Base-by-base conservation (phyloP, 2,113 vertebrate species). In the Rhinichthys klamathensis region DNA sequence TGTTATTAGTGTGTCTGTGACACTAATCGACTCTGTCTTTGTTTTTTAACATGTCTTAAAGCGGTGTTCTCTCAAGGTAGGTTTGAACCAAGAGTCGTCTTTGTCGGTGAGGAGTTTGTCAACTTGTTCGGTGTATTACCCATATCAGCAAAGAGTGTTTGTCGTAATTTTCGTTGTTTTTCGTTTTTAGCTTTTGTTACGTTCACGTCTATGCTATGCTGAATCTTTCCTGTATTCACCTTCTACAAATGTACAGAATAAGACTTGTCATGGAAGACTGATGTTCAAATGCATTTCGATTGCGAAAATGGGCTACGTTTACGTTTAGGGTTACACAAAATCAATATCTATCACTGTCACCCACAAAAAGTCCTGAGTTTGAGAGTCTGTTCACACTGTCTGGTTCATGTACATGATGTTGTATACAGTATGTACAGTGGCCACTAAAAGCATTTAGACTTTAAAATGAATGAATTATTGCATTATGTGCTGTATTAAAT, bases 1-100 rank as follows among this genome's bases (percentile, higher is more conserved):
- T 65, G 79, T 69, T 81, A 49, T 51, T 32, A 84, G 86, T 84
- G 63, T 49, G 44, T 54, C 70, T 88, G 25, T 89, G 86, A 84
- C 78, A 89, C 85, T 91, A 91, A 91, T 85, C 16, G 78, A 87
- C 84, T 79, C 54, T 91, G 87, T 91, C 90, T 90, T 83, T 91
- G 87, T 91, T 88, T 89, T 88, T 87, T 89, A 87, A 89, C 90
- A 90, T 88, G 90, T 87, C 90, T 91, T 89, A 87, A 90, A 95
- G 94, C 94, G 93, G 85, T 94, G 93, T 91, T 92, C 92, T 5
- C 87, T 94, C 32, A 95, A 95, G 93, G 94, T 95, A 91, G 87
- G 86, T 46, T 86, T 67, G 79, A 83, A 60, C 74, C 73, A 81
- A 84, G 63, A 81, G 87, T 88, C 80, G 67, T 90, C 80, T 88